Evolutionary conservation across 1,140 invertebrate genomes (phyloP).

Genomic region (Papilio helenus): DNA sequence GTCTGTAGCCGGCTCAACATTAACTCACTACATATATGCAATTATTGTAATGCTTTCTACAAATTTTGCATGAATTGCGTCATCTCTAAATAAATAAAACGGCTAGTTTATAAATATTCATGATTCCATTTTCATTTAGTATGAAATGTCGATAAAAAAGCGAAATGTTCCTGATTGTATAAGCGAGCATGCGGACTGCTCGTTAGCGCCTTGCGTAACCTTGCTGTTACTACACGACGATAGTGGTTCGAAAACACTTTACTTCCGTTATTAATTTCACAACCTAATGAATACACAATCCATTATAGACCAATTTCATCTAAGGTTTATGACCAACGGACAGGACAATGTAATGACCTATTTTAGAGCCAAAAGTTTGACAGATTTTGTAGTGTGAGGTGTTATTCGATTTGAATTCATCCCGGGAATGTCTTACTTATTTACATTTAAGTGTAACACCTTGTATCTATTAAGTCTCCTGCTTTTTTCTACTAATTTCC

Average conservation of each 20-base stretch:
- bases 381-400: too few relatives aligned
- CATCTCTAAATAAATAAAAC: constrained; percentile 18
- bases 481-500: too few relatives aligned
- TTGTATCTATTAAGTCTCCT: too few relatives aligned
- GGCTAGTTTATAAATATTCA: constrained; percentile 7
- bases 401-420: too few relatives aligned
- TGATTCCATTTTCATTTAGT: neutral
- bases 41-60: neutral
- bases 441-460: too few relatives aligned
- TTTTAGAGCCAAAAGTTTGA: too few relatives aligned
- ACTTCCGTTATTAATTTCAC: constrained; percentile 11
- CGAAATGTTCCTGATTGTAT: constrained; percentile 28
- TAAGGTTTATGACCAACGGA: too few relatives aligned
- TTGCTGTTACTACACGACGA: neutral
- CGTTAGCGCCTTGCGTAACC: constrained; percentile 21
- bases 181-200: constrained; percentile 18
- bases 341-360: too few relatives aligned
- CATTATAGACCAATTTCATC: neutral
- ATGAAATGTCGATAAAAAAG: constrained; percentile 21
- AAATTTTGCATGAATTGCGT: neutral
- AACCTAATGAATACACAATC: neutral
- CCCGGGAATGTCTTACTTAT: too few relatives aligned
- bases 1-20: too few relatives aligned
- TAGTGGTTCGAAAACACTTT: constrained; percentile 2
- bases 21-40: too few relatives aligned